Evolutionary conservation across 2,888 invertebrate genomes (phyloP), one percentile per base, ranked within the genome.

Genomic region (Andricus quercusramuli): DNA sequence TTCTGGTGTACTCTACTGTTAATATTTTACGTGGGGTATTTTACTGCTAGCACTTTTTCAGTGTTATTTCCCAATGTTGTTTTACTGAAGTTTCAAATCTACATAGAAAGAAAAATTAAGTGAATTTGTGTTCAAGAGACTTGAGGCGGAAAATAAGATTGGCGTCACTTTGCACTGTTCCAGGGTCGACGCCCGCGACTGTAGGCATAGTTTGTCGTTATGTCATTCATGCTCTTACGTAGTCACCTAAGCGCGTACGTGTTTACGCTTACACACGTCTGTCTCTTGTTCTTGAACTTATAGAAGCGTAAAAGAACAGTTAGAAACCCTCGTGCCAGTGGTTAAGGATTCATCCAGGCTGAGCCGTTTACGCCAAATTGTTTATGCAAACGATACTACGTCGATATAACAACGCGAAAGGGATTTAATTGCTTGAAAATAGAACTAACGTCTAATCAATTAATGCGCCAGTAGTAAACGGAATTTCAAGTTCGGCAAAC

Each of bases 151-250:
- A 67, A 66, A 66, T 67, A 67, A 37, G 15, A 62, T 25, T 25
- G 56, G 67, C 56, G 78, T 81, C 67, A 65, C 44, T 67, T 67
- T 78, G 83, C 78, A 77, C 79, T 79, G 83, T 84, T 83, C 83
- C 64, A 86, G 89, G 92, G 91, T 92, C 91, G 90, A 90, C 87
- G 92, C 82, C 91, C 91, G 86, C 84, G 84, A 80, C 85, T 85
- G 78, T 84, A 79, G 80, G 83, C 83, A 81, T 78, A 79, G 83
- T 82, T 83, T 80, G 88, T 89, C 90, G 90, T 91, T 91, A 91
- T 91, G 91, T 92, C 92, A 92, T 92, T 92, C 92, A 91, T 91
- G 87, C 85, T 89, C 87, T 68, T 87, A 85, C 84, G 87, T 84
- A 86, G 85, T 86, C 88, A 87, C 87, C 82, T 88, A 87, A 88